Percentiles rank a stretch among this genome's conserved stretches.
These are phyloP conservation scores for Sebastes cheni DNA, from an alignment of 2,797 vertebrate genomes.

Conservation along the genomic window DNA sequence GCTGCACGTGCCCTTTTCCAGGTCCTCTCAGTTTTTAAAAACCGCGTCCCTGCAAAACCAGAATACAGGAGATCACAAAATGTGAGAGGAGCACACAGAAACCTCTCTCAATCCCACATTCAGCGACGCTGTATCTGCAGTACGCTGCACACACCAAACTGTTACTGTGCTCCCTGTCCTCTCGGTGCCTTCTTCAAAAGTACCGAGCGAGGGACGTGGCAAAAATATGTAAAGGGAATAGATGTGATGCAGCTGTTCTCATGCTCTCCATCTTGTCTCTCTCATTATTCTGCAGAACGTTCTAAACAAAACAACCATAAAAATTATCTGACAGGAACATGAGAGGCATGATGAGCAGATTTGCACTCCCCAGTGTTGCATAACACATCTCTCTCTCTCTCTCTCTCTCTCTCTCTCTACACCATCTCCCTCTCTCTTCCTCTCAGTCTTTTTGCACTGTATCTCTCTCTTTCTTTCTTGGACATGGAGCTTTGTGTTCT, in stretches of 20 bases:
- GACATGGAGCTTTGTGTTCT: slow-evolving; percentile 64
- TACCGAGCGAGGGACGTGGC: slow-evolving; percentile 1
- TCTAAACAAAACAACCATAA: slow-evolving; percentile 71
- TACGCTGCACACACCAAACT: slow-evolving; percentile 35
- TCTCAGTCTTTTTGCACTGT: slow-evolving; percentile 48
- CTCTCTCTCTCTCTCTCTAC: background rate
- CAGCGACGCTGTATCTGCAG: slow-evolving; percentile 53
- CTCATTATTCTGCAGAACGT: slow-evolving; percentile 56
- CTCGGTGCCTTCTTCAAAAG: slow-evolving; percentile 39
- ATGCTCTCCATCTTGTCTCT: slow-evolving; percentile 50
- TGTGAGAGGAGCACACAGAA: slow-evolving; percentile 41
- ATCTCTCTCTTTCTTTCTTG: slow-evolving; percentile 59
- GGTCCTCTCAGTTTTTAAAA: slow-evolving; percentile 47
- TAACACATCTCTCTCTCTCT: slow-evolving; percentile 56
- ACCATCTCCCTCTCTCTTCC: slow-evolving; percentile 5
- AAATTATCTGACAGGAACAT: slow-evolving; percentile 74
- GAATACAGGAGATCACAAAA: slow-evolving; percentile 47
- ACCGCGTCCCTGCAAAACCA: slow-evolving; percentile 67
- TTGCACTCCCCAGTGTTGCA: slow-evolving; percentile 73
- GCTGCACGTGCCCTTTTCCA: slow-evolving; percentile 52
- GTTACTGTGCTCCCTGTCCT: slow-evolving; percentile 45
- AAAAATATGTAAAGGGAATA: slow-evolving; percentile 24
- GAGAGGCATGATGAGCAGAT: slow-evolving; percentile 79
- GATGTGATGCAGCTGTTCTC: slow-evolving; percentile 61
- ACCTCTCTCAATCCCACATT: slow-evolving; percentile 27